Evolutionary conservation across 53 echinoderm and acorn worm species (phyloP), one percentile per base, ranked within the genome.

Genomic region (Actinopyga echinites): DNA sequence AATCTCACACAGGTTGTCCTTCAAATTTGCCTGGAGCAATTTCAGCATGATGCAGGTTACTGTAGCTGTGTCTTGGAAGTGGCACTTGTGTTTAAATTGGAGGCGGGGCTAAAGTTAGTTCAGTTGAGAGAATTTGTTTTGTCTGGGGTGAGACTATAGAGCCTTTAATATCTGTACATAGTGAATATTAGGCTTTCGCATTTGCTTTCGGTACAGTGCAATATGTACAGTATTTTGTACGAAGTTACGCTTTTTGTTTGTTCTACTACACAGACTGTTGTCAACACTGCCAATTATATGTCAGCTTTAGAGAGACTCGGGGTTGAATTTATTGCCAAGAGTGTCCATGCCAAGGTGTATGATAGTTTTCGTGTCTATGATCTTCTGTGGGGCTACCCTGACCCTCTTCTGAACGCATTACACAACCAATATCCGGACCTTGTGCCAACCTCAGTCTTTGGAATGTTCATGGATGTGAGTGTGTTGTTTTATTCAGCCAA

Each of bases 381-480:
- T 34, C 55, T 93, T 30, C 56, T 95, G 30, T 95, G 92, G 92
- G 95, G 95, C 20, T 95, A 95, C 84, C 32, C 71, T 6, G 93
- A 93, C 62, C 83, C 45, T 6, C n/a, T 95, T 64, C 77, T 89
- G n/a, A 30, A 77, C 31, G 21, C 2, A 35, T 60, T 79, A 57
- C 71, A 38, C 6, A 29, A 0, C 4, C 0, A 31, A 1, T 64
- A 36, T 0, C 88, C 92, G 4, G 57, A 44, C 6, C 74, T 88
- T 25, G 90, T 90, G 6, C 93, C 92, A 10, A 84, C 74, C 20
- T 28, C 86, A 33, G 17, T 67, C 6, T 95, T 93, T 86, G 95
- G 95, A 61, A 21, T 95, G 3, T 95, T 95, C 68, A 90, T 81
- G 35, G 83, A 91, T 37, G 95, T 95, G 55, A 90, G 92, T 92